A percentile compares a stretch with the other conserved stretches of the same genome.
phyloP scores from a whole-genome alignment of 2,113 vertebrate species.

The Platanista minor region DNA sequence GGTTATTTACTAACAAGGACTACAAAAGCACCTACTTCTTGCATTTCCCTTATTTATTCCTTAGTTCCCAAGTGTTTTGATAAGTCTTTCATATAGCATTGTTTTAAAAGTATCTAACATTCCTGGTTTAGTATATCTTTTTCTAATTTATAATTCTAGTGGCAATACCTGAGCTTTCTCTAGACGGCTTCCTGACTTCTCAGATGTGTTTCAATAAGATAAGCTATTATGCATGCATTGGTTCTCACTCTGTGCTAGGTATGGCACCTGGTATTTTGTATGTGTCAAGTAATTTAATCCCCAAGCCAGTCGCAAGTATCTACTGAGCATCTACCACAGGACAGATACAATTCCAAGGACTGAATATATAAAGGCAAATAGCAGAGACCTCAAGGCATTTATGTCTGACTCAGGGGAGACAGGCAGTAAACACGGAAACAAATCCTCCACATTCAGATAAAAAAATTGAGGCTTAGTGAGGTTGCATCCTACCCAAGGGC shows the following conservation, averaged over 20 bases:
- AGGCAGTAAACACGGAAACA: background rate
- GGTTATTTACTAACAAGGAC: background rate
- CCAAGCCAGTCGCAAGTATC: background rate
- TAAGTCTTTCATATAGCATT: background rate
- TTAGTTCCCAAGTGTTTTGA: background rate
- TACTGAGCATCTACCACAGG: background rate
- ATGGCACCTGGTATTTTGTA: background rate
- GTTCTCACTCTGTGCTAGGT: too few relatives aligned
- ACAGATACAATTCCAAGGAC: background rate
- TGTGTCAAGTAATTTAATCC: background rate
- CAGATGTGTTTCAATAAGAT: background rate
- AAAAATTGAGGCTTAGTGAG: background rate
- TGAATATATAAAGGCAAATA: background rate
- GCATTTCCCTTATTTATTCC: background rate
- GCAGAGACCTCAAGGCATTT: background rate
- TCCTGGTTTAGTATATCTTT: background rate
- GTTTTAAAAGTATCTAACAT: background rate
- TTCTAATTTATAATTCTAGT: background rate
- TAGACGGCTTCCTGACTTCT: background rate
- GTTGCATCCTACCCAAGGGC: background rate
- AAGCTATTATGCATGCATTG: background rate
- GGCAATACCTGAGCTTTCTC: background rate
- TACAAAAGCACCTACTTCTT: background rate
- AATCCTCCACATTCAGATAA: background rate
- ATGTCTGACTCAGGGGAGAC: background rate